phyloP scores from a whole-genome alignment of 2,113 vertebrate species.

The Sinosuthora webbiana region DNA sequence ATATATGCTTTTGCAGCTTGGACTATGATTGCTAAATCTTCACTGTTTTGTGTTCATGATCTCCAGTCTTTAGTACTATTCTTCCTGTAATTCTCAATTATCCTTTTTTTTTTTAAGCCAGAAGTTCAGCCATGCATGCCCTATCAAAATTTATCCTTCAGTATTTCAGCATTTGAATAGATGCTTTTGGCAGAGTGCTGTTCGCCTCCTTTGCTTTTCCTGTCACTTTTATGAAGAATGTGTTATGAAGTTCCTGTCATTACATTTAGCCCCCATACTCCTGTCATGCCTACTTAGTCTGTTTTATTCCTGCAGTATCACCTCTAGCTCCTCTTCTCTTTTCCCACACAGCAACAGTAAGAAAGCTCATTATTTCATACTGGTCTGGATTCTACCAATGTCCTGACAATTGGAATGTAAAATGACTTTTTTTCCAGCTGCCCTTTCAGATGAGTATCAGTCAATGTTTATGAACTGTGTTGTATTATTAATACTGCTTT shows the following conservation, averaged over 20 bases:
- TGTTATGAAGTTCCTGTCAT: constrained; percentile 29
- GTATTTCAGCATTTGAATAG: neutral
- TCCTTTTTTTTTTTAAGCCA: neutral
- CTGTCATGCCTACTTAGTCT: constrained; percentile 14
- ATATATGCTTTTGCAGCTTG: neutral
- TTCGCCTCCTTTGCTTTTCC: constrained; percentile 10
- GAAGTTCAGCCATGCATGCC: neutral
- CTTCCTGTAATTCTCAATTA: neutral
- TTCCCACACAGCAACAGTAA: neutral
- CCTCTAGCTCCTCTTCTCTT: constrained; percentile 7
- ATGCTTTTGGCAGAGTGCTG: neutral
- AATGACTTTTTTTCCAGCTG: neutral
- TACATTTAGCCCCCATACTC: constrained; percentile 18
- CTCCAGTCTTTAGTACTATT: neutral
- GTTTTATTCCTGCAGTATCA: constrained; percentile 13
- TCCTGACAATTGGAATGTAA: neutral
- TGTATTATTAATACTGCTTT: neutral
- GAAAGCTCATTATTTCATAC: neutral
- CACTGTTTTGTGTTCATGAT: neutral
- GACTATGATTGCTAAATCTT: neutral
- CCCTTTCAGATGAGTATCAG: neutral
- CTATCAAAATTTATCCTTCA: neutral
- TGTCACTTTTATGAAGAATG: constrained; percentile 3
- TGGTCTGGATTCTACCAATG: neutral
- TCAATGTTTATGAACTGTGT: neutral